A percentile compares a stretch with the other conserved stretches of the same genome.
These are phyloP conservation scores for Chiroxiphia lanceolata DNA, from an alignment of 2,797 vertebrate genomes.

Conservation along the genomic window DNA sequence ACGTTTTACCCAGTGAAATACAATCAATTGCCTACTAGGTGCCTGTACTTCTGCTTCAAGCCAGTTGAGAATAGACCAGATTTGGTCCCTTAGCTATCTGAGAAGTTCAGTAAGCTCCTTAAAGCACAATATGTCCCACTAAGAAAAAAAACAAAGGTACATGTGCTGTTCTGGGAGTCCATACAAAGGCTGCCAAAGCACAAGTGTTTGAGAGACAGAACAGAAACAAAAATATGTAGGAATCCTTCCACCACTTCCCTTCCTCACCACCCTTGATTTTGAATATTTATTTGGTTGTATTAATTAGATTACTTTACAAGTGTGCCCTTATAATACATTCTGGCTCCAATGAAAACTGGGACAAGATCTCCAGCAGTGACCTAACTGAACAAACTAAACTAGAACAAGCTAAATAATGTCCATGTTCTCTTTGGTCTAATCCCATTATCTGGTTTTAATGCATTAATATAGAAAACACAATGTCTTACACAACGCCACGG, in stretches of 20 bases:
- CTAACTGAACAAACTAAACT: not conserved
- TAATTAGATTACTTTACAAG: not conserved
- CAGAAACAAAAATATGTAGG: not conserved
- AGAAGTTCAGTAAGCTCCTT: not conserved
- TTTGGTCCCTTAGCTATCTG: not conserved
- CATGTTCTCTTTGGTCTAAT: not conserved
- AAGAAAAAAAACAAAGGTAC: not conserved
- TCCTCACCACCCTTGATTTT: accelerated
- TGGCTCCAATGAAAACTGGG: not conserved
- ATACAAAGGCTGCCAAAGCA: not conserved
- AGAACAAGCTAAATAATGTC: not conserved
- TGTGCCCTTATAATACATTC: not conserved
- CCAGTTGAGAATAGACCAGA: not conserved
- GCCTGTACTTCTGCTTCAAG: not conserved
- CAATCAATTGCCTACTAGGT: not conserved
- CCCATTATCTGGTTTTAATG: not conserved
- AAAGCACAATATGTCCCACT: not conserved
- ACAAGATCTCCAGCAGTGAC: not conserved
- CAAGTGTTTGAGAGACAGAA: not conserved
- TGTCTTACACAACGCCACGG: not conserved
- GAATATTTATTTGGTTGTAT: not conserved
- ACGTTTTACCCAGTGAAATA: not conserved
- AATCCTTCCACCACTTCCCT: not conserved
- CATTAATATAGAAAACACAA: not conserved
- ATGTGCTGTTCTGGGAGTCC: accelerated